These are phyloP conservation scores for Rhynchotus rufescens DNA, from an alignment of 2,797 vertebrate genomes.

Conservation along the genomic window DNA sequence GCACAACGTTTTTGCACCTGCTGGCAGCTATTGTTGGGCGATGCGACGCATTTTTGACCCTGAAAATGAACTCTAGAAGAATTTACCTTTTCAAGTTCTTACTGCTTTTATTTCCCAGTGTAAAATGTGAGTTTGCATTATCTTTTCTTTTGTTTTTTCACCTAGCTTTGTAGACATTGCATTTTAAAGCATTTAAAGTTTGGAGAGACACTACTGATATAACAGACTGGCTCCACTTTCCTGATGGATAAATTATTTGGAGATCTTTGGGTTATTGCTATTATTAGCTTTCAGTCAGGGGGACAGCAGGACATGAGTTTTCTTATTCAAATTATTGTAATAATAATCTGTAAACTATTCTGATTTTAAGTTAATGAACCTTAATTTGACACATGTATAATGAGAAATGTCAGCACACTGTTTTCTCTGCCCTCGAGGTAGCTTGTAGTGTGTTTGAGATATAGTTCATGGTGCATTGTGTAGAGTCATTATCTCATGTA, in stretches of 20 bases:
- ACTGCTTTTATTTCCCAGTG: constrained; percentile 49
- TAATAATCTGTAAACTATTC: constrained; percentile 46
- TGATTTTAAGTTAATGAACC: constrained; percentile 44
- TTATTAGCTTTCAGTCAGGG: constrained; percentile 22
- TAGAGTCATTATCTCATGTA: neutral
- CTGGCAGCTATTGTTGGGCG: neutral
- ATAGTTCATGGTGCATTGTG: neutral
- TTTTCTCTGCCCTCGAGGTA: constrained; percentile 38
- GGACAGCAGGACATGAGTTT: constrained; percentile 15
- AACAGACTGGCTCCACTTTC: constrained; percentile 21
- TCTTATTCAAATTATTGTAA: constrained; percentile 26
- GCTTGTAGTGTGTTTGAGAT: constrained; percentile 38
- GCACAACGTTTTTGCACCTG: neutral
- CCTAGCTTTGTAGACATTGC: neutral
- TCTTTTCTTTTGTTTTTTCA: neutral
- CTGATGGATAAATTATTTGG: neutral
- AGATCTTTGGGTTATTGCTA: constrained; percentile 15
- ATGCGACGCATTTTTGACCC: neutral
- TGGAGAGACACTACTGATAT: constrained; percentile 13
- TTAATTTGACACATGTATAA: constrained; percentile 59
- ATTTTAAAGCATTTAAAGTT: constrained; percentile 12
- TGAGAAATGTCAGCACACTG: constrained; percentile 19
- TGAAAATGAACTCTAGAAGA: constrained; percentile 61
- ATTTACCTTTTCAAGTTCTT: constrained; percentile 57
- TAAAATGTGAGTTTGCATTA: constrained; percentile 60